Evolutionary conservation across 2,113 vertebrate species (phyloP).

Genomic region (Gopherus flavomarginatus): DNA sequence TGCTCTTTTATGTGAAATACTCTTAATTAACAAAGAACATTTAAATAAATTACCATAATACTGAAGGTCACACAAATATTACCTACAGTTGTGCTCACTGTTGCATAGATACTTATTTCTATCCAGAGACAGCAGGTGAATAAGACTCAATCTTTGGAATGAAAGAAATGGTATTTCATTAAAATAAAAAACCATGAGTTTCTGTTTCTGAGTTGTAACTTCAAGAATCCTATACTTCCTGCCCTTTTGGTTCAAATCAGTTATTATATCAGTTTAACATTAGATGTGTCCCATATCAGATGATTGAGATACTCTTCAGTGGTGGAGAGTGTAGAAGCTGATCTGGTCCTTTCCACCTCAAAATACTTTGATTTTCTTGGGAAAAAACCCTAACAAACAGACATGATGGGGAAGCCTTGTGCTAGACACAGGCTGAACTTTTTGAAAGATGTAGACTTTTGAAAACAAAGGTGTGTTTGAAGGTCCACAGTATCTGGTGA

Average conservation of each 20-base stretch:
- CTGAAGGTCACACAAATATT: constrained; percentile 80
- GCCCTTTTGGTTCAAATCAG: constrained; percentile 7
- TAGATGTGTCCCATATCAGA: background rate
- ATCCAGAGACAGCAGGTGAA: constrained; percentile 4
- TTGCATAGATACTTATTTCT: constrained; percentile 25
- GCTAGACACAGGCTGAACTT: background rate
- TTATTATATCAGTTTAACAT: background rate
- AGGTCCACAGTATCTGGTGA: background rate
- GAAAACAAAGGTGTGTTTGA: background rate
- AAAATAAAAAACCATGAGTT: constrained; percentile 11
- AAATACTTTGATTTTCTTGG: background rate
- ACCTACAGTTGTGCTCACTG: constrained; percentile 49
- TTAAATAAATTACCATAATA: constrained; percentile 84
- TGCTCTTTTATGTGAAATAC: constrained; percentile 76
- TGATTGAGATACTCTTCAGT: background rate
- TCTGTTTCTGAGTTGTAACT: constrained; percentile 10
- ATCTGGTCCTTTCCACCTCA: background rate
- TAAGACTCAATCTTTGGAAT: background rate
- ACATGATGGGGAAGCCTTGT: background rate
- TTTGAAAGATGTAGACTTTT: background rate
- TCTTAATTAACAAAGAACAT: constrained; percentile 82
- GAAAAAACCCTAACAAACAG: background rate
- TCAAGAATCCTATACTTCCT: background rate
- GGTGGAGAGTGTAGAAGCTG: background rate
- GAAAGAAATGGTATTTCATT: constrained; percentile 28